Conservation (phyloP, 2,113 vertebrate species). For the Anser cygnoides region DNA sequence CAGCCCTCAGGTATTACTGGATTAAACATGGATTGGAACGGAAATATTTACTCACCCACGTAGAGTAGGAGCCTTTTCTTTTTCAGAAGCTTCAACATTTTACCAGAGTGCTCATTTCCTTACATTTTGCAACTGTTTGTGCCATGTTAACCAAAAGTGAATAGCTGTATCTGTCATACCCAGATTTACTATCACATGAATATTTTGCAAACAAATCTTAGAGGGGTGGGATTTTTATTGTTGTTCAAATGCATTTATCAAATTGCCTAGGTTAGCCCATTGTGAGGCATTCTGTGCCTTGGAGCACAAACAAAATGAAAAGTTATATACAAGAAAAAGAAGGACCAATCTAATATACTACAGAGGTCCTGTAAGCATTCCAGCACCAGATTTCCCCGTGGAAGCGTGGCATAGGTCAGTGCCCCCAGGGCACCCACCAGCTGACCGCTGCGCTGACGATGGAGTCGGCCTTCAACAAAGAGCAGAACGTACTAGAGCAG, state of each 20-base stretch:
- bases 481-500: accelerated
- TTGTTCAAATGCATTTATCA: neutral
- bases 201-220: neutral
- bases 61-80: neutral
- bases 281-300: neutral
- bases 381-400: neutral
- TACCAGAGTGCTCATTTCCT: neutral
- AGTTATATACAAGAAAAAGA: neutral
- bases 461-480: neutral
- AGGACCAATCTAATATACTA: neutral
- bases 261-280: neutral
- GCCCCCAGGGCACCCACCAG: neutral
- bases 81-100: neutral
- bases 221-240: neutral
- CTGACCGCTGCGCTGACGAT: neutral
- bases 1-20: neutral
- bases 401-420: neutral
- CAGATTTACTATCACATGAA: accelerated
- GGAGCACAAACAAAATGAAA: neutral
- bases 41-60: neutral
- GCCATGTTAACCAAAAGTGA: accelerated
- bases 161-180: neutral
- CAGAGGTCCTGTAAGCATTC: neutral
- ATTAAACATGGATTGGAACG: neutral
- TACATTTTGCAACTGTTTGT: neutral